Conservation (phyloP, 2,797 vertebrate genomes). For the Astyanax mexicanus region DNA sequence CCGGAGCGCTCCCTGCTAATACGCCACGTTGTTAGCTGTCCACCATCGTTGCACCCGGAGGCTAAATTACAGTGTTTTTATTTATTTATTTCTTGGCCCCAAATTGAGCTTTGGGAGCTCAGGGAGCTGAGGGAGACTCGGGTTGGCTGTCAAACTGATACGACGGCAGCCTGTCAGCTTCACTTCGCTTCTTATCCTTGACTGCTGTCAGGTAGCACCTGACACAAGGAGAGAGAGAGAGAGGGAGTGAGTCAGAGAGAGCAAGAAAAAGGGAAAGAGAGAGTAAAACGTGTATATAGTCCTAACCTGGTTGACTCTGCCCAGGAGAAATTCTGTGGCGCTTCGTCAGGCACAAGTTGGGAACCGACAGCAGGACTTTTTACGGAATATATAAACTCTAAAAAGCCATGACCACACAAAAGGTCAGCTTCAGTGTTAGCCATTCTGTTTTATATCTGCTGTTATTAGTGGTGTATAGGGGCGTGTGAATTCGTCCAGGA, state of each 20-base stretch:
- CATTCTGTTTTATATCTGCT: too few species aligned
- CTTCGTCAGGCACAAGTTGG: constrained; percentile 21
- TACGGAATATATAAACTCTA: not conserved
- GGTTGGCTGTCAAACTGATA: constrained; percentile 36
- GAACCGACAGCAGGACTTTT: constrained; percentile 23
- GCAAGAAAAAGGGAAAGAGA: not conserved
- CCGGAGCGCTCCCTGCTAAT: constrained; percentile 37
- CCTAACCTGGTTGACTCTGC: constrained; percentile 12
- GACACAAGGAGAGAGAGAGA: not conserved
- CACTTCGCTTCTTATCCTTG: constrained; percentile 21
- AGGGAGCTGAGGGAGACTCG: constrained; percentile 12
- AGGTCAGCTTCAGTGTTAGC: not conserved
- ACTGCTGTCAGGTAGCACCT: constrained; percentile 37
- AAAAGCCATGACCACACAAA: not conserved
- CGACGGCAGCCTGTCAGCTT: constrained; percentile 32
- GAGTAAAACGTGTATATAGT: constrained; percentile 1
- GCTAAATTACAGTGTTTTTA: not conserved
- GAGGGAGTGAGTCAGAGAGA: constrained; percentile 1
- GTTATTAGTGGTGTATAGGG: too few species aligned
- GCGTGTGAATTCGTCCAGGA: too few species aligned
- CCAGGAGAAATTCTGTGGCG: constrained; percentile 36
- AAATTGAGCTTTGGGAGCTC: constrained; percentile 20
- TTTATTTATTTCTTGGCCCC: constrained; percentile 7
- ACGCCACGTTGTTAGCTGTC: constrained; percentile 42
- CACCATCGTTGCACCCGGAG: constrained; percentile 26